Evolutionary conservation across 2,888 invertebrate species (phyloP).

Genomic region (Cybosia mesomella): DNA sequence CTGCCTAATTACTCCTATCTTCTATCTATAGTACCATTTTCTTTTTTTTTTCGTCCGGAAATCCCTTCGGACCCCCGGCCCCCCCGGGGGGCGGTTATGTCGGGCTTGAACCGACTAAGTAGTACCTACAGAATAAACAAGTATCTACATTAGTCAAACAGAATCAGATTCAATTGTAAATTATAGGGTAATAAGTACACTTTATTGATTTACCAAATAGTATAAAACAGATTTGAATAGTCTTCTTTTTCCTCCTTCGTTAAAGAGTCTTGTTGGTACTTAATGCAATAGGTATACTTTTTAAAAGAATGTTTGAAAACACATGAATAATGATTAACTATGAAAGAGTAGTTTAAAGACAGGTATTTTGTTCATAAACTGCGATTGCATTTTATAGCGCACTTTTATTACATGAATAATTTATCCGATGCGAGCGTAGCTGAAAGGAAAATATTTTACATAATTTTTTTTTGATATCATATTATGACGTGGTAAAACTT

Average conservation of each 20-base stretch:
- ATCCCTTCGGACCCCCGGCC: no score
- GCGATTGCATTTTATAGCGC: background rate
- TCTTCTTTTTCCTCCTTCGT: background rate
- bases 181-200: no score
- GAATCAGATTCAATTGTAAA: no score
- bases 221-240: background rate
- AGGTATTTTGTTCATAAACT: background rate
- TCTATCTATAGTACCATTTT: no score
- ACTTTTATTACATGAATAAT: slow-evolving; percentile 4
- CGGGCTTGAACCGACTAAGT: no score
- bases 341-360: background rate
- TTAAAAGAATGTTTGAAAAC: background rate
- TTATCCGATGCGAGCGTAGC: background rate
- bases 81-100: no score
- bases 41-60: no score
- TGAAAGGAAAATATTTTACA: background rate
- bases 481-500: background rate
- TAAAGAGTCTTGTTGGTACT: background rate
- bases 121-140: no score
- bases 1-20: no score
- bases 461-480: background rate
- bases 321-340: background rate
- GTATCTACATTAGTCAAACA: no score
- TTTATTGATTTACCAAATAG: no score
- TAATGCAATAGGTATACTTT: background rate